Conservation (phyloP, 2,888 invertebrate genomes). For the Andrena fulva region DNA sequence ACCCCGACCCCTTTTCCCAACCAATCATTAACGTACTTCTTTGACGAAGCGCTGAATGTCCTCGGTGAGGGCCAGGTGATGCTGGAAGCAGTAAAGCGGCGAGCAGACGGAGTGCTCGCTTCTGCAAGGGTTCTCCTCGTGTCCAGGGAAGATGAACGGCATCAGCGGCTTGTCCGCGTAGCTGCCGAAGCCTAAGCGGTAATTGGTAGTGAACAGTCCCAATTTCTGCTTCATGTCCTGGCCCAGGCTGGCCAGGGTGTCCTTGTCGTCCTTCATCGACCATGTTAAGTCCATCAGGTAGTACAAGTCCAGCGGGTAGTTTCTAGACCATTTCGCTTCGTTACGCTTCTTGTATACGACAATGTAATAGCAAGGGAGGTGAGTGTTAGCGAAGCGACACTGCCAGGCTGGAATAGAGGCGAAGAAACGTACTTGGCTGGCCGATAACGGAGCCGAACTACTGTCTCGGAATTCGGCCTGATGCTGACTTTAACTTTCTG, state of each 20-base stretch:
- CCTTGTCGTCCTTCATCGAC: slow-evolving; percentile 95
- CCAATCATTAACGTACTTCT: slow-evolving; percentile 66
- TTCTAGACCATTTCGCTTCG: slow-evolving; percentile 84
- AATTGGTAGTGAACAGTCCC: slow-evolving; percentile 89
- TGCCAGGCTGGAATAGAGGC: not conserved
- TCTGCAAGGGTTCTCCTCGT: slow-evolving; percentile 88
- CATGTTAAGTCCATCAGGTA: slow-evolving; percentile 96
- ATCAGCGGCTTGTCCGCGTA: slow-evolving; percentile 92
- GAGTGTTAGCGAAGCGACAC: too few species aligned
- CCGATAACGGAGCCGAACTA: slow-evolving; percentile 88
- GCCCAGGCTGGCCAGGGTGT: slow-evolving; percentile 90
- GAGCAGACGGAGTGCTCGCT: slow-evolving; percentile 88
- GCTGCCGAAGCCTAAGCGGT: slow-evolving; percentile 91
- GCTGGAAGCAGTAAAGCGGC: slow-evolving; percentile 93
- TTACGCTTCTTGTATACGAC: not conserved
- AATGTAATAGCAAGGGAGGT: too few species aligned
- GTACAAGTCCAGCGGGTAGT: slow-evolving; percentile 95
- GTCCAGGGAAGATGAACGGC: slow-evolving; percentile 87
- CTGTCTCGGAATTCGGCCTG: slow-evolving; percentile 87
- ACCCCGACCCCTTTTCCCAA: not conserved
- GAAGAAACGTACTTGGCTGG: slow-evolving; percentile 86
- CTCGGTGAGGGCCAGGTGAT: slow-evolving; percentile 90
- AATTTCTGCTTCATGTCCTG: slow-evolving; percentile 87
- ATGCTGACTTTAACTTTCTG: slow-evolving; percentile 87
- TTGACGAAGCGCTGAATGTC: slow-evolving; percentile 87